Percentiles rank a stretch among this genome's conserved stretches.
phyloP scores from a whole-genome alignment of 2,888 invertebrate genomes.

The Clepsis dumicolana region DNA sequence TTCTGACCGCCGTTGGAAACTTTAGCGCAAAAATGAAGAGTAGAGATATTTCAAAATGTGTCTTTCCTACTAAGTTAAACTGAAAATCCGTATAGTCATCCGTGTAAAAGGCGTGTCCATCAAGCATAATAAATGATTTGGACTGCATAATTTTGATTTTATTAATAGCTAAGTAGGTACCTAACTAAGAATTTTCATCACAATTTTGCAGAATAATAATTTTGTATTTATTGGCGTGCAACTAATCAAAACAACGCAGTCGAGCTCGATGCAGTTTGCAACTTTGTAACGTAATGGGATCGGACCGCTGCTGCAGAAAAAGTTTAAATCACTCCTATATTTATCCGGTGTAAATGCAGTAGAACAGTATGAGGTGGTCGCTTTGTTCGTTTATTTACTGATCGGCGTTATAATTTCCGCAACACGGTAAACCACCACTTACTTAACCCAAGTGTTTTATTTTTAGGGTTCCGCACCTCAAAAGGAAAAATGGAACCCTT shows the following conservation, averaged over 20 bases:
- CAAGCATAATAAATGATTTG: background rate
- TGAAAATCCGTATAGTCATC: too few relatives aligned
- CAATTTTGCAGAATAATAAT: conserved; percentile 9
- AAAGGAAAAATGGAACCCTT: too few relatives aligned
- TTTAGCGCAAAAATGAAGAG: too few relatives aligned
- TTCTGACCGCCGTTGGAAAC: too few relatives aligned
- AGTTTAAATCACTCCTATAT: conserved; percentile 3
- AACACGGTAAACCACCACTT: conserved; percentile 6
- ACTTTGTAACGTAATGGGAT: conserved; percentile 33
- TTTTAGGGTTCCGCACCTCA: too few relatives aligned
- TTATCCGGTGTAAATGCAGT: conserved; percentile 13
- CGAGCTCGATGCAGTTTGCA: conserved; percentile 35
- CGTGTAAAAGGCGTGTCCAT: background rate
- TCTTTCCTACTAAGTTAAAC: too few relatives aligned
- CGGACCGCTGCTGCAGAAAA: conserved; percentile 25
- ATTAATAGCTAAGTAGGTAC: conserved; percentile 50
- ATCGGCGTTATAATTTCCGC: conserved; percentile 2
- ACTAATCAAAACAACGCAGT: conserved; percentile 34
- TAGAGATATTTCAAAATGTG: too few relatives aligned
- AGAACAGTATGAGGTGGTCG: conserved; percentile 19
- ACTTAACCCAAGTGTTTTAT: too few relatives aligned
- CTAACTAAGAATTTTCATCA: background rate
- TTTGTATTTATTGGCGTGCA: conserved; percentile 29
- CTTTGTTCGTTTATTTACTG: conserved; percentile 2
- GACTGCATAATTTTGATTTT: background rate